Percentiles rank a stretch among this genome's conserved stretches.
Evolutionary conservation across 2,113 vertebrate genomes (phyloP).

Genomic region (Sphaerodactylus townsendi): DNA sequence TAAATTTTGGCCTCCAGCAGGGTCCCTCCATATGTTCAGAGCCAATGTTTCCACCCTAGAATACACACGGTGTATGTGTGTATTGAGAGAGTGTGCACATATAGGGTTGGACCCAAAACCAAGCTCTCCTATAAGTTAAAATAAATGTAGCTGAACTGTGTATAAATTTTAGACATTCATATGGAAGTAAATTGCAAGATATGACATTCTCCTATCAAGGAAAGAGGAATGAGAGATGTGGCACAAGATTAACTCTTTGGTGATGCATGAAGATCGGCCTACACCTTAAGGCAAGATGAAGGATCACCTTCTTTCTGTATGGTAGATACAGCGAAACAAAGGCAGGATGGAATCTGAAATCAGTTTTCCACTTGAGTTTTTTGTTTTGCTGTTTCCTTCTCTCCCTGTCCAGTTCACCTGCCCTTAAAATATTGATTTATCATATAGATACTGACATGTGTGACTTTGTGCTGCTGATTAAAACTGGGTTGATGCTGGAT

Average conservation of each 20-base stretch:
- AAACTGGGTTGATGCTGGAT: neutral
- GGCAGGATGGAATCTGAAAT: neutral
- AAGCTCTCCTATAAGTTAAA: conserved; percentile 33
- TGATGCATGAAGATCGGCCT: conserved; percentile 14
- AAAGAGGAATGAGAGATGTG: accelerated
- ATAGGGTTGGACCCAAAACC: conserved; percentile 33
- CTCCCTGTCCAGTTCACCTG: neutral
- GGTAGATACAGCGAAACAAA: neutral
- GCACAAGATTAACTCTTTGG: neutral
- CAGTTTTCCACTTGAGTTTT: neutral
- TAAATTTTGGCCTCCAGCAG: conserved; percentile 79
- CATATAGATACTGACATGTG: neutral
- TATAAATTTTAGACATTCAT: conserved; percentile 23
- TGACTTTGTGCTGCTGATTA: neutral
- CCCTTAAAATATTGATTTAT: neutral
- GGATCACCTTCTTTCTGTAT: accelerated
- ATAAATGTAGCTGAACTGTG: conserved; percentile 28
- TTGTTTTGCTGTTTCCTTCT: neutral
- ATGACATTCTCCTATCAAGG: conserved; percentile 2
- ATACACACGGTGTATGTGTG: conserved; percentile 18
- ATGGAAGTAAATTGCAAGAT: conserved; percentile 44
- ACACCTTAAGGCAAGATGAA: neutral
- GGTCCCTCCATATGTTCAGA: conserved; percentile 74
- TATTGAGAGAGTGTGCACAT: neutral
- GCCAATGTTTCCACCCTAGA: conserved; percentile 56